Evolutionary conservation across 2,888 invertebrate species (phyloP), one percentile per base, ranked within the genome.

Genomic region (Heliconius ethilla): DNA sequence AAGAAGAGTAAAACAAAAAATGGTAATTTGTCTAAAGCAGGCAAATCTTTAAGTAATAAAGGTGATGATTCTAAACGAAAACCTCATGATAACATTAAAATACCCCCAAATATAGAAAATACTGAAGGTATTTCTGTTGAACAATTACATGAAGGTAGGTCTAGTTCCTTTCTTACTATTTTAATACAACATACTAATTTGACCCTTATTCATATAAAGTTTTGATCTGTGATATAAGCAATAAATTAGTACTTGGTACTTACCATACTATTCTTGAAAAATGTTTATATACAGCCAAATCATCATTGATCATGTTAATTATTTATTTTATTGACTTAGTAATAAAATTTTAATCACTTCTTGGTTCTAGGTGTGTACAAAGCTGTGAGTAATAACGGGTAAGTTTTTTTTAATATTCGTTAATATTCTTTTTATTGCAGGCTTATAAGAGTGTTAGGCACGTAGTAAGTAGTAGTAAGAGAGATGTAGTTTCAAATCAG

Each of bases 331-430:
- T 51, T 18, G 18, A 51, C 18, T 51, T 6, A 7, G 51, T 6
- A 6, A 0, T 22, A 22, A 22, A 51, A 51, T 51, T 51, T 51
- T 7, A 51, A n/a, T 22, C 59, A n/a, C 59, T 33, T 51, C 1
- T 63, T 74, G 25, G 25, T 74, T 89, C 76, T 86, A 93, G 93
- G 93, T 79, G 82, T 93, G 55, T 93, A 92, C 84, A 89, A 89
- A 85, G 84, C 89, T 72, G 87, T 89, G 5, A 89, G 85, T 62
- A 87, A 88, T 78, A 86, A 89, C 76, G 89, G 90, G 93, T 93
- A 82, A 89, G 92, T 87, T 66, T 51, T 25, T 51, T 27, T 11
- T 63, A 25, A 10, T 74, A 10, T 63, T 63, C 5, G 27, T 63
- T 13, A 62, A 13, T 25, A 25, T 27, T 15, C 1, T 27, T 11